Evolutionary conservation across 2,888 invertebrate genomes (phyloP), one percentile per base, ranked within the genome.

Genomic region (Diarsia brunnea): DNA sequence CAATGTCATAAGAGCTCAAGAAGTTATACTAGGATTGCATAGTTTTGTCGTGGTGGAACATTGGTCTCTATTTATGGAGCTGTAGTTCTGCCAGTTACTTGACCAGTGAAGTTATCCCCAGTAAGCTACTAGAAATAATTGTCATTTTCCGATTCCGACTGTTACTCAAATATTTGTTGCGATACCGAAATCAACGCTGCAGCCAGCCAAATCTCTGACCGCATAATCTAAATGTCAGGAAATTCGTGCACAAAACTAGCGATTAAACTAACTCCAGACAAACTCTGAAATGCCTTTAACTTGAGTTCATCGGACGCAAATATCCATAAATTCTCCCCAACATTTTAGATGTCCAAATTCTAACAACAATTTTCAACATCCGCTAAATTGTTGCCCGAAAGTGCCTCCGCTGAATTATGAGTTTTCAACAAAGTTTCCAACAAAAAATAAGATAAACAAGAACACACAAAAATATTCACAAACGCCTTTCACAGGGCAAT

Each of bases 401-500:
- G 63, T 77, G 60, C 47, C 51, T 69, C 55, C 2, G 19, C 27
- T 81, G 69, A 70, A 70, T 78, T 78, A 78, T 73, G 74, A 78
- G 63, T 78, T 65, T 55, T n/a, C 60, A 70, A 70, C 58, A 71
- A 82, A 73, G 60, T 75, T 82, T 55, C 21, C 11, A 69, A 73
- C 45, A 60, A 72, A 79, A 79, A 72, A 75, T 51, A 68, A 71
- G 16, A 64, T 38, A 65, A 65, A 69, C 61, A 76, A 45, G 12
- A 73, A n/a, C 45, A 58, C n/a, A 69, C 31, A 38, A 60, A 76
- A 80, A 75, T 82, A 79, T 84, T 67, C 74, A 73, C 66, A 70
- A 86, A 83, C 73, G 76, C 78, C 69, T 79, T 79, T 58, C 58
- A 49, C 72, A 61, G 60, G 53, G 71, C 75, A 78, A 85, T 85